These are phyloP conservation scores for Trypoxylon attenuatum DNA, from an alignment of 2,888 invertebrate genomes.

Conservation along the genomic window DNA sequence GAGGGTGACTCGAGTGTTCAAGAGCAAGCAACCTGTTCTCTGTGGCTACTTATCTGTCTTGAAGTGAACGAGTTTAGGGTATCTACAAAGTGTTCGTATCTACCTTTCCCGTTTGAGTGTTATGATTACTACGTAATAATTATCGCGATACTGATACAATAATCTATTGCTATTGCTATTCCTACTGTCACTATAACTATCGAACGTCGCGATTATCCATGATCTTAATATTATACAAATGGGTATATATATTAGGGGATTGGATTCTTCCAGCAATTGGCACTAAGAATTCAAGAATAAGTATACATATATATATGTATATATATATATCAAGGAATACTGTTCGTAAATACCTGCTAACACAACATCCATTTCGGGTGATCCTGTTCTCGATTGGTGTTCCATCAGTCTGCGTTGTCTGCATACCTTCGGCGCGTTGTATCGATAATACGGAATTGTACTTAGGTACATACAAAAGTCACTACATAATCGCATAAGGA, in stretches of 20 bases:
- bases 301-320: conserved; percentile 8
- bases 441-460: too few relatives aligned
- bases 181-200: conserved; percentile 12
- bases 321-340: conserved; percentile 2
- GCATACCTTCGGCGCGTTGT: background rate
- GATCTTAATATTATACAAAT: conserved; percentile 39
- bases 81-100: conserved; percentile 48
- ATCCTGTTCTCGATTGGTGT: background rate
- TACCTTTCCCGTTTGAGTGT: conserved; percentile 28
- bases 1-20: conserved; percentile 27
- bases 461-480: too few relatives aligned
- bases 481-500: too few relatives aligned
- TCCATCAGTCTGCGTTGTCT: too few relatives aligned
- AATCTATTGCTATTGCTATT: conserved; percentile 23
- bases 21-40: conserved; percentile 22
- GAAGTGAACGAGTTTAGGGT: conserved; percentile 33
- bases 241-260: conserved; percentile 16
- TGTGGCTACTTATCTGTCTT: conserved; percentile 35
- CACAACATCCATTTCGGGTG: background rate
- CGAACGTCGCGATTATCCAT: conserved; percentile 9
- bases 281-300: conserved; percentile 65
- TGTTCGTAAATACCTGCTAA: background rate
- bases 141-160: conserved; percentile 28
- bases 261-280: conserved; percentile 54
- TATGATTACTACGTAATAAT: conserved; percentile 31